Base-by-base conservation (phyloP, 2,888 invertebrate genomes). In the Coelinius sp. region DNA sequence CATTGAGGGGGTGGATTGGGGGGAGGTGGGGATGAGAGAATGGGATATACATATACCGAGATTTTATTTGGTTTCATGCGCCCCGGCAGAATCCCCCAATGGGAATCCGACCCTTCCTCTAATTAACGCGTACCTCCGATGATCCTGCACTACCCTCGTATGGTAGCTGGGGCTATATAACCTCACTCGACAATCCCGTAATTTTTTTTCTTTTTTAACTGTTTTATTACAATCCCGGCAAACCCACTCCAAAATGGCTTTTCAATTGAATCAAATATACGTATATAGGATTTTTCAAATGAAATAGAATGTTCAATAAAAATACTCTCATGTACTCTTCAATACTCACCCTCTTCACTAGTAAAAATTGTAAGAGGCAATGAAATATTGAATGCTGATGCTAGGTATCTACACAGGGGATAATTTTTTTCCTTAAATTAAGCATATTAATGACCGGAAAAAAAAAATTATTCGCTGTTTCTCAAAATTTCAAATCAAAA, bases 111-210 rank as follows among this genome's bases (percentile, higher is more conserved):
- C 74, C 74, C 74, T 76, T 76, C 70, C 66, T 72, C 74, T 76
- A 76, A 74, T 76, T 74, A 74, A 70, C 68, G 79, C 78, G 80
- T 78, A 83, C 35, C 17, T 70, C 63, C 41, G 52, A 53, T 64
- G 59, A 59, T 59, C 59, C 59, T 25, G 4, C n/a, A 25, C 27
- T 49, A 49, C 27, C 62, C 22, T 38, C 38, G 17, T 17, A 6
- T 14, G 12, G 4, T 17, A n/a, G n/a, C 24, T 22, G 38, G 41
- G 27, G 14, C 22, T 41, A 12, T 63, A 63, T 63, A 38, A 63
- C 38, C 62, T 41, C 63, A 22, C 41, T 63, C 41, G 63, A 41
- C 38, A 41, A 41, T 63, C 41, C 41, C 24, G 14, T 17, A 59
- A 12, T 59, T 59, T 63, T 63, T 63, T 24, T 12, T 38, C 63